Conservation (phyloP, 1,140 invertebrate species). For the Drosophila pachea region DNA sequence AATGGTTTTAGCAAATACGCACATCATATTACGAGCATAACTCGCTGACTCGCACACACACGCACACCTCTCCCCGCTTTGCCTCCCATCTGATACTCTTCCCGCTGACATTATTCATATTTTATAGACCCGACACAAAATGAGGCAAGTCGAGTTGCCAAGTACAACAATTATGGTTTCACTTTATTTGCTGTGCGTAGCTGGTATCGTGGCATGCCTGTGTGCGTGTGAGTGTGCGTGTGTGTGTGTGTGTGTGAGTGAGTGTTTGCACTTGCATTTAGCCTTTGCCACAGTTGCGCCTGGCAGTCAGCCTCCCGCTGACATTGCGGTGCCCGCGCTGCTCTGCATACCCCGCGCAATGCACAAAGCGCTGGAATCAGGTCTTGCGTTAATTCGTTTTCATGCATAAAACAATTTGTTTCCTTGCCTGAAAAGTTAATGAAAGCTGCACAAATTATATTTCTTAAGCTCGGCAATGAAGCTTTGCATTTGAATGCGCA, state of each 20-base stretch:
- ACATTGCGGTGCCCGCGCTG: conserved; percentile 67
- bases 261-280: conserved; percentile 60
- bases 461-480: neutral
- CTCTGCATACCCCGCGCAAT: conserved; percentile 32
- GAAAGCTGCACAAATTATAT: neutral
- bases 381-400: neutral
- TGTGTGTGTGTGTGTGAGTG: conserved; percentile 18
- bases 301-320: conserved; percentile 51
- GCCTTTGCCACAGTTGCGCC: conserved; percentile 51
- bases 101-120: conserved; percentile 69
- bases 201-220: neutral
- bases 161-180: conserved; percentile 75
- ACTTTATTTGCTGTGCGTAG: conserved; percentile 55
- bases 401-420: conserved; percentile 1
- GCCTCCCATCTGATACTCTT: no score
- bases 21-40: conserved; percentile 51
- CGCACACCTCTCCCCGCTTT: neutral
- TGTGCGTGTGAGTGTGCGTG: conserved; percentile 3
- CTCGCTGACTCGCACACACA: neutral
- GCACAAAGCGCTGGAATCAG: neutral
- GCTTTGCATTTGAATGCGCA: no score
- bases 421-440: neutral
- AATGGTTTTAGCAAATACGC: conserved; percentile 71
- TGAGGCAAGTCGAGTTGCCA: conserved; percentile 62
- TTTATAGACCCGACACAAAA: conserved; percentile 58